These are phyloP conservation scores for Pungitius pungitius DNA, from an alignment of 2,113 vertebrate genomes.

Conservation along the genomic window DNA sequence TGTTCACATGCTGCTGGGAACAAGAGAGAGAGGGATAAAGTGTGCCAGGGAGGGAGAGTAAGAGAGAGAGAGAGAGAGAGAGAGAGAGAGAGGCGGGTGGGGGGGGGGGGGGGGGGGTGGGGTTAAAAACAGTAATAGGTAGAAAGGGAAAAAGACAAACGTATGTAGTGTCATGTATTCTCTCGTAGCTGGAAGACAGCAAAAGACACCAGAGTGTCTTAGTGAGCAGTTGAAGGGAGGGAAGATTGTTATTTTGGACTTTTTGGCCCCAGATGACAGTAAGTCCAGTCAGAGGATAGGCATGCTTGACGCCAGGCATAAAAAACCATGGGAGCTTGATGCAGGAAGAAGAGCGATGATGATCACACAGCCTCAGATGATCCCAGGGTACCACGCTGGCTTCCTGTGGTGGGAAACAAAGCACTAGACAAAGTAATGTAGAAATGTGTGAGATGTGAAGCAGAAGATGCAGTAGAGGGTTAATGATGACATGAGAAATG, in stretches of 20 bases:
- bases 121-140: conserved; percentile 3
- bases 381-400: conserved; percentile 63
- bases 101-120: not conserved
- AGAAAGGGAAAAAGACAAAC: conserved; percentile 10
- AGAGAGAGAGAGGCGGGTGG: not conserved
- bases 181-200: conserved; percentile 47
- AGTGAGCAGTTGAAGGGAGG: conserved; percentile 54
- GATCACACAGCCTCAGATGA: conserved; percentile 65
- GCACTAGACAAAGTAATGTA: conserved; percentile 29
- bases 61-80: conserved; percentile 20
- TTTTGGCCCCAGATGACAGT: conserved; percentile 73
- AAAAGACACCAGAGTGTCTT: conserved; percentile 56
- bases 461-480: conserved; percentile 17
- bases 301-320: conserved; percentile 70
- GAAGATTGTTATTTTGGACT: conserved; percentile 73
- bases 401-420: conserved; percentile 61
- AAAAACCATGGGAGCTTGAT: conserved; percentile 66
- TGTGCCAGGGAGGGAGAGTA: not conserved
- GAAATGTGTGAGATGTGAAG: conserved; percentile 22
- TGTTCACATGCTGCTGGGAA: conserved; percentile 82
- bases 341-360: conserved; percentile 63
- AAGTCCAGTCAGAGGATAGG: conserved; percentile 76
- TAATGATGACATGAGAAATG: conserved; percentile 17
- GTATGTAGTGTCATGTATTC: conserved; percentile 45
- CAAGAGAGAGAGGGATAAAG: conserved; percentile 23